A percentile compares a stretch with the other conserved stretches of the same genome.
Evolutionary conservation across 1,140 invertebrate genomes (phyloP).

Genomic region (Pentalonia nigronervosa): DNA sequence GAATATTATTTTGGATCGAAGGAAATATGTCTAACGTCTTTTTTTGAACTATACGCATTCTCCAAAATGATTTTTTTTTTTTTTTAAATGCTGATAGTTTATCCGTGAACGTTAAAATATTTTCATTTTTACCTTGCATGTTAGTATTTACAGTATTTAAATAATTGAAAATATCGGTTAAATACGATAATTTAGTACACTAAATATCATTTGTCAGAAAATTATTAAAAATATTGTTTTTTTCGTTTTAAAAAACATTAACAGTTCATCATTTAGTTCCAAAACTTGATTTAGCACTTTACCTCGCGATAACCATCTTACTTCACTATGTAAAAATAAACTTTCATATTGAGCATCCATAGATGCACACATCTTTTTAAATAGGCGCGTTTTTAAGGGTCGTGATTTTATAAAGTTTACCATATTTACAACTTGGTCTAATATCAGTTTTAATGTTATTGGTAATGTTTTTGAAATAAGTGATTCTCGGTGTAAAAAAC

Average conservation of each 20-base stretch:
- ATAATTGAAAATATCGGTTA: constrained; percentile 19
- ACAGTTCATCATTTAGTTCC: constrained; percentile 16
- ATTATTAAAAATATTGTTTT: neutral
- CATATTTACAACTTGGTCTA: too few species aligned
- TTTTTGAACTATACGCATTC: neutral
- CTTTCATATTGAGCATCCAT: neutral
- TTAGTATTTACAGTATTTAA: neutral
- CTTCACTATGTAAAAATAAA: constrained; percentile 14
- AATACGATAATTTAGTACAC: neutral
- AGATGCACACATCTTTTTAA: too few species aligned
- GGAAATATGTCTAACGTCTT: constrained; percentile 5
- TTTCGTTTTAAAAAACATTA: constrained; percentile 10
- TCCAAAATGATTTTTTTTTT: neutral
- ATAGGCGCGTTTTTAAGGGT: too few species aligned
- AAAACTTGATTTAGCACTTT: neutral
- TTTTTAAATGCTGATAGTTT: neutral
- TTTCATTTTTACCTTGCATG: constrained; percentile 27
- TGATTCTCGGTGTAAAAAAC: too few species aligned
- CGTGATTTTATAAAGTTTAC: too few species aligned
- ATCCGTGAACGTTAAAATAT: neutral
- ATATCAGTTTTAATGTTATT: too few species aligned
- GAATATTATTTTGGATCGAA: neutral
- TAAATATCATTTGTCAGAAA: neutral
- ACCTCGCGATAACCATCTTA: neutral
- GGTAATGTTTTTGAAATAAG: too few species aligned